Percentiles rank a stretch among this genome's conserved stretches.
These are phyloP conservation scores for Glyptemys insculpta DNA, from an alignment of 2,797 vertebrate genomes.

Conservation along the genomic window DNA sequence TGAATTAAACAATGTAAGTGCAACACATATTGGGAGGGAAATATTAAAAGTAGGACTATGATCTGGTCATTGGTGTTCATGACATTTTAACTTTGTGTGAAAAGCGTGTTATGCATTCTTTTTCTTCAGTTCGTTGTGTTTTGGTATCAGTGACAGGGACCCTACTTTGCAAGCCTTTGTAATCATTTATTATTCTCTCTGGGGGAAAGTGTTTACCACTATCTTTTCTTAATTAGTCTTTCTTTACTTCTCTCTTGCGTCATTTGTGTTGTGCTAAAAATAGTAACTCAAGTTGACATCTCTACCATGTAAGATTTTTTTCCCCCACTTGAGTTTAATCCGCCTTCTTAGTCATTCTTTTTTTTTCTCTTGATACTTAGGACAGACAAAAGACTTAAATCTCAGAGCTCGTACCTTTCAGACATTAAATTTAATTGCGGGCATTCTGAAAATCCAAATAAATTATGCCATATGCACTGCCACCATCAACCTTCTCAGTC, in stretches of 20 bases:
- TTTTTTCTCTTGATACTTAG: background rate
- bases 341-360: background rate
- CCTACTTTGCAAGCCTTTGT: background rate
- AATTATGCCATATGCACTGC: slow-evolving; percentile 40
- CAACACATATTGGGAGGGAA: background rate
- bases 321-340: background rate
- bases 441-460: slow-evolving; percentile 40
- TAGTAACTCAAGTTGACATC: background rate
- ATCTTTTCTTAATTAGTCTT: slow-evolving; percentile 20
- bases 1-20: background rate
- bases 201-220: background rate
- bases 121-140: background rate
- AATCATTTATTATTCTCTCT: background rate
- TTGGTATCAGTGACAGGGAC: background rate
- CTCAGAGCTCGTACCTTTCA: background rate
- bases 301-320: background rate
- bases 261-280: background rate
- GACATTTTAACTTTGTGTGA: background rate
- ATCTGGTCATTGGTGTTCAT: background rate
- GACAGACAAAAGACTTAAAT: background rate
- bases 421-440: slow-evolving; percentile 22
- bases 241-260: slow-evolving; percentile 40
- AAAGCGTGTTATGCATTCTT: background rate
- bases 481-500: slow-evolving; percentile 23
- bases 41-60: background rate